phyloP scores from a whole-genome alignment of 53 echinoderm and acorn worm genomes.

The Paelopatides confundens region DNA sequence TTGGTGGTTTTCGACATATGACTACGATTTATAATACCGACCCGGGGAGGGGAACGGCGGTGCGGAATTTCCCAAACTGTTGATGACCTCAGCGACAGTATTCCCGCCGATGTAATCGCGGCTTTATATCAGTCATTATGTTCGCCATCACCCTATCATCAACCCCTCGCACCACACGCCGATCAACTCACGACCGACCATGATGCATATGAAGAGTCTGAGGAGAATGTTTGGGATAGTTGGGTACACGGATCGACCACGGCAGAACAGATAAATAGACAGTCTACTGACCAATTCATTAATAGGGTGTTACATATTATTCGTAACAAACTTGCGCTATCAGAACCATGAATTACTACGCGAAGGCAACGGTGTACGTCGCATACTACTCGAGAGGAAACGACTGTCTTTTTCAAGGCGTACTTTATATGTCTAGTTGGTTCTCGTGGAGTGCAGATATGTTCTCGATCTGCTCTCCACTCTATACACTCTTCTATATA shows the following conservation, averaged over 20 bases:
- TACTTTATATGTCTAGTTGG: no score
- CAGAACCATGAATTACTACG: neutral
- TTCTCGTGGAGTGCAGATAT: no score
- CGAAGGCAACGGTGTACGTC: neutral
- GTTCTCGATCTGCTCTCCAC: no score
- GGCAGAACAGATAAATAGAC: neutral
- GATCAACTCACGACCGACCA: no score
- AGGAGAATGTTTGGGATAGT: neutral
- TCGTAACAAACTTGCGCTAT: neutral
- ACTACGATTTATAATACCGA: constrained; percentile 23
- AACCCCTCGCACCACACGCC: no score
- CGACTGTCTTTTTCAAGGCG: no score
- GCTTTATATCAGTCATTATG: neutral
- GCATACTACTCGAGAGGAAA: constrained; percentile 42
- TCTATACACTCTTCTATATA: no score
- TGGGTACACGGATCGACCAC: neutral
- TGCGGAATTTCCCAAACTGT: neutral
- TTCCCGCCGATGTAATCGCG: neutral
- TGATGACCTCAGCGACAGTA: neutral
- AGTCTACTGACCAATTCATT: constrained; percentile 36
- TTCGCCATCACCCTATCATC: no score
- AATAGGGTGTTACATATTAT: neutral
- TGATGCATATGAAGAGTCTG: neutral
- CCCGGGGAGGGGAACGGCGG: constrained; percentile 58
- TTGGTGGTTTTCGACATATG: constrained; percentile 49